phyloP scores from a whole-genome alignment of 2,113 vertebrate genomes.

The Bos javanicus region DNA sequence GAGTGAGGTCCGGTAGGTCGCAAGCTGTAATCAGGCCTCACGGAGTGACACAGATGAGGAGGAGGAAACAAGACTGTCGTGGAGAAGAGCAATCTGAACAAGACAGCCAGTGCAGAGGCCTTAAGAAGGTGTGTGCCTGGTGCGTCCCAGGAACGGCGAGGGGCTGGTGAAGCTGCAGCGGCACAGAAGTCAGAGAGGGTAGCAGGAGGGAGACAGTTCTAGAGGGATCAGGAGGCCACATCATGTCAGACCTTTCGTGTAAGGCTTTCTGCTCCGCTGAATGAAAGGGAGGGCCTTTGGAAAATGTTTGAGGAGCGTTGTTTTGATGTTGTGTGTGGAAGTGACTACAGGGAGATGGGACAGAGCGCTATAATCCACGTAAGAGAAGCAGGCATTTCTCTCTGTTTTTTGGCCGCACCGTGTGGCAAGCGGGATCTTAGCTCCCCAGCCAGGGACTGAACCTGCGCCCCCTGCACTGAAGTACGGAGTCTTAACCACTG shows the following conservation, averaged over 20 bases:
- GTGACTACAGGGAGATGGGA: background rate
- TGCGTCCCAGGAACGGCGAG: background rate
- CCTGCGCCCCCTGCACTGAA: background rate
- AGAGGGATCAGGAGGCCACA: background rate
- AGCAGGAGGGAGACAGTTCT: background rate
- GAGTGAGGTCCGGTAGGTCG: background rate
- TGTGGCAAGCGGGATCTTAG: background rate
- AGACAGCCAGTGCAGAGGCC: background rate
- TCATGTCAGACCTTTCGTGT: accelerated
- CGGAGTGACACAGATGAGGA: background rate
- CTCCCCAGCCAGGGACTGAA: background rate
- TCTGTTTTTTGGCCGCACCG: background rate
- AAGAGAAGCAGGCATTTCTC: background rate
- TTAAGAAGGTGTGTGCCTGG: background rate
- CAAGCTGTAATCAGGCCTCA: background rate
- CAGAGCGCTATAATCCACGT: background rate
- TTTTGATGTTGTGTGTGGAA: background rate
- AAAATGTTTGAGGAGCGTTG: background rate
- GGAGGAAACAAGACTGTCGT: background rate
- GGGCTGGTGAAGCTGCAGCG: background rate
- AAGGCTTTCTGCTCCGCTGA: background rate
- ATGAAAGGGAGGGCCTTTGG: background rate
- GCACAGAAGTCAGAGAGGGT: background rate
- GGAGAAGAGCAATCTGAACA: background rate
- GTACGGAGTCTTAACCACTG: background rate